These are phyloP conservation scores for Mythimna loreyi DNA, from an alignment of 2,888 invertebrate genomes.

Conservation along the genomic window DNA sequence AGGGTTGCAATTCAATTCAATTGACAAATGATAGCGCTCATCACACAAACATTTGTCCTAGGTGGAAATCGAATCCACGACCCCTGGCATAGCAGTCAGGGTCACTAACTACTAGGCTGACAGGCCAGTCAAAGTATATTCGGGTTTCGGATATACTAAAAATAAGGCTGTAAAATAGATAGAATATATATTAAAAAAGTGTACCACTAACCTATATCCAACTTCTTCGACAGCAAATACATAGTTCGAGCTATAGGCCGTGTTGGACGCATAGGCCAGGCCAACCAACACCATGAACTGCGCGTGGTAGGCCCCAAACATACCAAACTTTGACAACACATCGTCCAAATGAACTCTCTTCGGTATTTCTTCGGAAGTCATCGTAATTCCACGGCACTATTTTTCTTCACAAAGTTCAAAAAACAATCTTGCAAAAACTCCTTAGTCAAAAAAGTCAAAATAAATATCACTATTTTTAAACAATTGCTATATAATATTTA, in stretches of 20 bases:
- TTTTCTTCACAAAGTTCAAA: background rate
- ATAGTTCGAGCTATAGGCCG: constrained; percentile 91
- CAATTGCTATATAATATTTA: background rate
- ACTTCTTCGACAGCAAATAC: constrained; percentile 92
- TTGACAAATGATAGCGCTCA: too few species aligned
- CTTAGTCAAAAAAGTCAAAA: background rate
- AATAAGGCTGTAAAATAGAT: too few species aligned
- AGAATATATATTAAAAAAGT: background rate
- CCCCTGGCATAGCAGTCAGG: too few species aligned
- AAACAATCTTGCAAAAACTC: background rate
- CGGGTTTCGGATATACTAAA: too few species aligned
- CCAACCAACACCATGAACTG: constrained; percentile 89
- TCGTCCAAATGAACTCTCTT: constrained; percentile 76
- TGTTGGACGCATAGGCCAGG: constrained; percentile 91
- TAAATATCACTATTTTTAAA: background rate
- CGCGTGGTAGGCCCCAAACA: constrained; percentile 91
- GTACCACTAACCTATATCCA: constrained; percentile 82
- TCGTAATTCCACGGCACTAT: constrained; percentile 7
- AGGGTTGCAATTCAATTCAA: too few species aligned
- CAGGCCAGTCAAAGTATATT: too few species aligned
- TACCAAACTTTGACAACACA: constrained; percentile 84
- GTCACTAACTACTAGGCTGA: too few species aligned
- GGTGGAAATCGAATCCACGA: too few species aligned
- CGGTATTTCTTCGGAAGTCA: constrained; percentile 48
- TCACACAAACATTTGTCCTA: too few species aligned